These are phyloP conservation scores for Oscheius myriophilus DNA, from an alignment of 2,888 invertebrate genomes.

Conservation along the genomic window DNA sequence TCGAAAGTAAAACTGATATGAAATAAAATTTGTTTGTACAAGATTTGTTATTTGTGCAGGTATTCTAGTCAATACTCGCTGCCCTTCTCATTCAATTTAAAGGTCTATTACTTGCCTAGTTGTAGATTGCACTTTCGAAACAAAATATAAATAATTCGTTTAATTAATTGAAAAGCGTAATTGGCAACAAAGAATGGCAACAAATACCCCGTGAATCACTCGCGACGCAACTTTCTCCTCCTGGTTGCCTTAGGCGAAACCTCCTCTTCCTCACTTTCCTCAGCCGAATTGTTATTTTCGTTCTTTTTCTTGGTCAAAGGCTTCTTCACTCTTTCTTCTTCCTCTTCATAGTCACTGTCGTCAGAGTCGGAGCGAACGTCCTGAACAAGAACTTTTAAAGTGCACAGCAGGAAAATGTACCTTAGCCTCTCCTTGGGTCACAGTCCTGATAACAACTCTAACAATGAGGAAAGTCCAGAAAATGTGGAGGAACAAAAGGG, in stretches of 20 bases:
- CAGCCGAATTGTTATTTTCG: conserved; percentile 36
- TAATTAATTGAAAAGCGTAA: background rate
- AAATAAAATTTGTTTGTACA: too few species aligned
- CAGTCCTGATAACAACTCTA: conserved; percentile 40
- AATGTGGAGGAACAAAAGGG: conserved; percentile 61
- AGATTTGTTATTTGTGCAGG: too few species aligned
- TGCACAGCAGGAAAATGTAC: conserved; percentile 18
- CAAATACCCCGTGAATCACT: conserved; percentile 16
- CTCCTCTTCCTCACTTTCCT: conserved; percentile 28
- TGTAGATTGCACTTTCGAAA: conserved; percentile 1
- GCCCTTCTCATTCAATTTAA: too few species aligned
- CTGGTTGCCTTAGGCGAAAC: conserved; percentile 9
- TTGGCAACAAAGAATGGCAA: conserved; percentile 18
- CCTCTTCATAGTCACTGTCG: conserved; percentile 44
- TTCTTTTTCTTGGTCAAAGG: conserved; percentile 31
- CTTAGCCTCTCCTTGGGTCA: conserved; percentile 44
- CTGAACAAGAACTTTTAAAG: too few species aligned
- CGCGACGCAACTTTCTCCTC: conserved; percentile 22
- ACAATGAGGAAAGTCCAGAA: conserved; percentile 67
- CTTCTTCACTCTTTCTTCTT: conserved; percentile 34
- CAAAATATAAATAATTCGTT: background rate
- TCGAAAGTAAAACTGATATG: too few species aligned
- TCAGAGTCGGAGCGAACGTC: conserved; percentile 47
- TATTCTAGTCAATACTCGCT: too few species aligned
- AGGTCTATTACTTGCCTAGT: too few species aligned